Percentiles rank a stretch among this genome's conserved stretches.
These are phyloP conservation scores for Chironex yamaguchii DNA, from an alignment of 30 jellyfish, hydroid and myxozoan species.

Conservation along the genomic window DNA sequence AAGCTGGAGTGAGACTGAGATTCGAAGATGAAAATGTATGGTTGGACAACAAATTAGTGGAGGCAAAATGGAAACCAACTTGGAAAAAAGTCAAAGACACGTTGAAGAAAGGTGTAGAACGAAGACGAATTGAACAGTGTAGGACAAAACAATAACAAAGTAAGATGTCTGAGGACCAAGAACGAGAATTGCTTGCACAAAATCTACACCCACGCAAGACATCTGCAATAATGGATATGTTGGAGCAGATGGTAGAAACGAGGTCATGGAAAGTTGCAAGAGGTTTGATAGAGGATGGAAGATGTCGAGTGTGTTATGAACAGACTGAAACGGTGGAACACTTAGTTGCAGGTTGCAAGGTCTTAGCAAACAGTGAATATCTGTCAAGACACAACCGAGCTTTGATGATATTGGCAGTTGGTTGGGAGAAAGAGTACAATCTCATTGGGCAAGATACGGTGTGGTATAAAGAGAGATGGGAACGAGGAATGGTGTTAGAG, in stretches of 20 bases:
- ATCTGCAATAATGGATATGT: constrained; percentile 25
- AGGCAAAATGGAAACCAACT: neutral
- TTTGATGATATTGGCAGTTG: neutral
- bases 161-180: neutral
- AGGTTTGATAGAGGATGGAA: constrained; percentile 14
- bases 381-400: constrained; percentile 1
- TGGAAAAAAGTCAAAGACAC: neutral
- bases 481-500: constrained; percentile 15
- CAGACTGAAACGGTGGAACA: too few relatives aligned
- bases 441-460: too few relatives aligned
- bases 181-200: neutral
- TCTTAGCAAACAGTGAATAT: constrained; percentile 4
- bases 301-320: constrained; percentile 11
- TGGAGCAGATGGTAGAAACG: constrained; percentile 55
- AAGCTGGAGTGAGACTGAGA: too few relatives aligned
- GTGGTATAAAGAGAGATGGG: neutral
- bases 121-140: neutral
- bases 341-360: constrained; percentile 39
- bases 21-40: neutral
- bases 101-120: neutral
- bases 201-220: neutral
- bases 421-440: too few relatives aligned
- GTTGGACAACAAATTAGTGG: neutral
- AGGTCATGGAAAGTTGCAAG: constrained; percentile 49
- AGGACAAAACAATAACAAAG: neutral